Base-by-base conservation (phyloP, 1,140 invertebrate species). In the Drosophila ananassae region DNA sequence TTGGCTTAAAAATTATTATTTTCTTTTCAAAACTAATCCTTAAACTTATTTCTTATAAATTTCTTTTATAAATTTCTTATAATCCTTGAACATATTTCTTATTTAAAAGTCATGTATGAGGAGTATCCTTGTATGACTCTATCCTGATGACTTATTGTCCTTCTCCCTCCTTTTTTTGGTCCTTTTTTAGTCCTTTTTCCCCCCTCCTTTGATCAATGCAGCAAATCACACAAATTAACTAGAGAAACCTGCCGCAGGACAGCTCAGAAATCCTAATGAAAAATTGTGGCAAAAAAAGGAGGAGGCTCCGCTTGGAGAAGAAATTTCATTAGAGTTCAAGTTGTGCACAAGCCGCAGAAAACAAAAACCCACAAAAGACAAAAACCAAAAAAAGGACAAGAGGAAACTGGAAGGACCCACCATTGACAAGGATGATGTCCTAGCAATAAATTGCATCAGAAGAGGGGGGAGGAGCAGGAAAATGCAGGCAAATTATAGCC, bases 141-240 rank as follows among this genome's bases (percentile, higher is more conserved):
- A 37, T 12, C 34, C 34, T 50, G 37, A 10, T 74, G 44, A 74
- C 52, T 66, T 53, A 74, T 66, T 24, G 13, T 37, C 46, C 10
- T 25, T 44, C 30, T 30, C 3, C 5, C 5, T 17, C 25, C 3
- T 28, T 28, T 6, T 3, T 3, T 28, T 28, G 6, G 25, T 6
- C 32, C 2, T 10, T 32, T 32, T 32, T 37, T 37, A 10, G 10
- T 39, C n/a, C 13, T 17, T 28, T 34, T 39, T 37, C 7, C 37
- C n/a, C 17, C 39, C 5, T 6, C 21, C 57, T 12, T 24, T 44
- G 12, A 28, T 39, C 77, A 82, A 58, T 84, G 81, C 81, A 82
- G 75, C 79, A 89, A 87, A 82, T 82, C 78, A 89, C 78, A 82
- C 66, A 87, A 89, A 87, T 89, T 89, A 87, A 87, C 82, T 78